These are phyloP conservation scores for Tetragonula clypearis DNA, from an alignment of 1,140 invertebrate genomes.

Conservation along the genomic window DNA sequence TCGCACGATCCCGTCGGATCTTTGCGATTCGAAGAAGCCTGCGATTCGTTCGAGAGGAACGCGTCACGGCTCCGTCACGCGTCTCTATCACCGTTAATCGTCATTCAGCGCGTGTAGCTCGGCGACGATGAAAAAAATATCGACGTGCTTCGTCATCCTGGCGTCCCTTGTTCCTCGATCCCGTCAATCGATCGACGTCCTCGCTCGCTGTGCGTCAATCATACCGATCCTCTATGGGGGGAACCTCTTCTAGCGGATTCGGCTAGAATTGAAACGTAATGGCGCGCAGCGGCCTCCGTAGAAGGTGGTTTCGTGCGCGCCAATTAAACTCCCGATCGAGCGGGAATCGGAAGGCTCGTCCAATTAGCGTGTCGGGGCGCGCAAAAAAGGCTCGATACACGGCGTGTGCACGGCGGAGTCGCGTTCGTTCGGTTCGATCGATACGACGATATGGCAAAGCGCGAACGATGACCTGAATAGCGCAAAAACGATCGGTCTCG, in stretches of 20 bases:
- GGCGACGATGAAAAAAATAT: slow-evolving; percentile 50
- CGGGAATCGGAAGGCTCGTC: background rate
- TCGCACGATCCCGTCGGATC: background rate
- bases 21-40: background rate
- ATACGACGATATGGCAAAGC: background rate
- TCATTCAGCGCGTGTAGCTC: slow-evolving; percentile 38
- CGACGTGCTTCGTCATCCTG: slow-evolving; percentile 23
- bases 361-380: background rate
- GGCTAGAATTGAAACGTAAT: slow-evolving; percentile 15
- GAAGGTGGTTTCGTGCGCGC: background rate
- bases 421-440: background rate
- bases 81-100: slow-evolving; percentile 31
- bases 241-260: background rate
- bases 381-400: background rate
- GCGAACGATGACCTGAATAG: background rate
- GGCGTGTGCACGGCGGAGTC: background rate
- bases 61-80: background rate
- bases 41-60: slow-evolving; percentile 16
- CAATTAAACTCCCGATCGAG: background rate
- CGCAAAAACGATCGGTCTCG: slow-evolving; percentile 1
- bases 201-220: slow-evolving; percentile 41
- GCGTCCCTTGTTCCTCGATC: slow-evolving; percentile 15
- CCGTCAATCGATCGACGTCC: slow-evolving; percentile 45
- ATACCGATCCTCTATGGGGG: background rate
- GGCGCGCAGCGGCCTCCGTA: no score